Evolutionary conservation across 2,888 invertebrate genomes (phyloP).

Genomic region (Lasioglossum morio): DNA sequence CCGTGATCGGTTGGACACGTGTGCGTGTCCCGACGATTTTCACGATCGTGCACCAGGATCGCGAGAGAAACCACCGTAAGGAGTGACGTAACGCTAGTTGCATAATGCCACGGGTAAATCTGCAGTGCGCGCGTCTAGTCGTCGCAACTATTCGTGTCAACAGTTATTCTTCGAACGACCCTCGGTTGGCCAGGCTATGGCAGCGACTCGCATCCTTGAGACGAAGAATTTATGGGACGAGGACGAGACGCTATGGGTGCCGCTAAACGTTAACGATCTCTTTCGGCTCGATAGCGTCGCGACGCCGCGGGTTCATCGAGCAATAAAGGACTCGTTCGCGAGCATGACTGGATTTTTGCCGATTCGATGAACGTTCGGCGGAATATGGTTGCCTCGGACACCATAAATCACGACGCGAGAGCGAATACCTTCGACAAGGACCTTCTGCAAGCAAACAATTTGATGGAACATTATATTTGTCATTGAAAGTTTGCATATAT

Average conservation of each 20-base stretch:
- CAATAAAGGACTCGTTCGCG: constrained; percentile 29
- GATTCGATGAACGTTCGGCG: constrained; percentile 29
- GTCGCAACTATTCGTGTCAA: constrained; percentile 73
- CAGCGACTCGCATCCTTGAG: constrained; percentile 78
- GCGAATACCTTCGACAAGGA: background rate
- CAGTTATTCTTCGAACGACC: constrained; percentile 77
- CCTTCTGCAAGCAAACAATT: background rate
- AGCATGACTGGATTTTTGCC: constrained; percentile 19
- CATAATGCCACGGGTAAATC: constrained; percentile 64
- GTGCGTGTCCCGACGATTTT: constrained; percentile 31
- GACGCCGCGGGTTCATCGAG: constrained; percentile 35
- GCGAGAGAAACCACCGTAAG: constrained; percentile 53
- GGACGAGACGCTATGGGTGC: constrained; percentile 73
- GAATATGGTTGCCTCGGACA: background rate
- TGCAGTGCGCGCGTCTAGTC: constrained; percentile 55
- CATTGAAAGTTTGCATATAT: background rate
- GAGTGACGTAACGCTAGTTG: constrained; percentile 70
- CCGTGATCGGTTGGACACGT: constrained; percentile 1
- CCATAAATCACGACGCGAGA: constrained; percentile 36
- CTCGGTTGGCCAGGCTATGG: constrained; percentile 66
- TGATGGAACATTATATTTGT: background rate
- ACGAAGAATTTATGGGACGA: constrained; percentile 81
- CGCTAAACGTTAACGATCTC: constrained; percentile 63
- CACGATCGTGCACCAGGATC: constrained; percentile 39
- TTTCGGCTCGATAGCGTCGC: constrained; percentile 40